Evolutionary conservation across 64 coral and sea anemone genomes (phyloP).

Genomic region (Actinia equina): DNA sequence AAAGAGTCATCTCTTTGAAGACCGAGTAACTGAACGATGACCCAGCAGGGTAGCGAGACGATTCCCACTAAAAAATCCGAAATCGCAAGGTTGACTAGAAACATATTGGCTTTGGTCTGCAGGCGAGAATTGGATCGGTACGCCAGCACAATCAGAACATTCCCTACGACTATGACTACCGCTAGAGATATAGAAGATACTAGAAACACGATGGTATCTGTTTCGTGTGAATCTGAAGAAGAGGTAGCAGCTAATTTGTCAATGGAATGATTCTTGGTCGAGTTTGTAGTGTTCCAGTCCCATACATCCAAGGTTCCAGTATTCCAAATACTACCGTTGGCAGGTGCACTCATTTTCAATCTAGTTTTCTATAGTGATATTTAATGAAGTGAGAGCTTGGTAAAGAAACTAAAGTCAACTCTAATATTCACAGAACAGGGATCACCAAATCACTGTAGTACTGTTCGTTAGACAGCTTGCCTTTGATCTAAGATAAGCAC

Average conservation of each 20-base stretch:
- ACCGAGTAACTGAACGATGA: constrained; percentile 35
- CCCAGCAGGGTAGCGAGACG: constrained; percentile 61
- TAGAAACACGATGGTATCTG: constrained; percentile 26
- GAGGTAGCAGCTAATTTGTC: neutral
- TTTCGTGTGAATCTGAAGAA: neutral
- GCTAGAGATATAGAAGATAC: constrained; percentile 15
- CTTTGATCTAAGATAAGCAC: neutral
- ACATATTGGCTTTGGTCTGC: constrained; percentile 63
- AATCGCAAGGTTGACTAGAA: constrained; percentile 65
- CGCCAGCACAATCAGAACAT: constrained; percentile 56
- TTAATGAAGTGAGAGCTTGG: neutral
- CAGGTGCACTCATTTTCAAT: constrained; percentile 1
- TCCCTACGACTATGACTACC: constrained; percentile 58
- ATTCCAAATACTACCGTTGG: neutral
- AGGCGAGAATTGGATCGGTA: constrained; percentile 60
- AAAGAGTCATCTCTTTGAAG: neutral
- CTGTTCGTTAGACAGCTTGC: neutral
- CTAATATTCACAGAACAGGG: neutral
- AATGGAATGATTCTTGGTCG: neutral
- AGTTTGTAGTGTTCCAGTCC: neutral
- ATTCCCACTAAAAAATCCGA: constrained; percentile 70
- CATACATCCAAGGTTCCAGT: neutral
- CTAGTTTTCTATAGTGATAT: neutral
- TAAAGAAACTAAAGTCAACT: neutral
- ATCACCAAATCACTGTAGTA: neutral